A percentile compares a stretch with the other conserved stretches of the same genome.
These are phyloP conservation scores for Gymnosoma rotundatum DNA, from an alignment of 2,888 invertebrate genomes.

Conservation along the genomic window DNA sequence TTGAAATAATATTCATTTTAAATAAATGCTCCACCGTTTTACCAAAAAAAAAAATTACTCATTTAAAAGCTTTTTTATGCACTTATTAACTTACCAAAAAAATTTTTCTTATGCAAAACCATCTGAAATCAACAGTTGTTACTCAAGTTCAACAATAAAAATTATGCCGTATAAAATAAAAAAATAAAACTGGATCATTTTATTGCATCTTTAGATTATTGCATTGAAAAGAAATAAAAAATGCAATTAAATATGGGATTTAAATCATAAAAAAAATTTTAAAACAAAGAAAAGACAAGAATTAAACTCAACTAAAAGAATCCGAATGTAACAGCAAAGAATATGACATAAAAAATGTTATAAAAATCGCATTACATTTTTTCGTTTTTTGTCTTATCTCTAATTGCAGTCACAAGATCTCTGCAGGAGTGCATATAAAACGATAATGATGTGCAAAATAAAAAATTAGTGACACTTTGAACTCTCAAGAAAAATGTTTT, in stretches of 20 bases:
- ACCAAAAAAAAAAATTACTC: neutral
- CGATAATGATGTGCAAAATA: slow-evolving; percentile 14
- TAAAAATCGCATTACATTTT: slow-evolving; percentile 50
- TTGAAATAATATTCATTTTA: neutral
- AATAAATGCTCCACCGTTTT: neutral
- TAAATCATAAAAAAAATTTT: slow-evolving; percentile 45
- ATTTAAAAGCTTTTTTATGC: neutral
- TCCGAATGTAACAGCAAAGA: neutral
- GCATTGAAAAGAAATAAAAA: slow-evolving; percentile 37
- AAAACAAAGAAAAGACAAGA: slow-evolving; percentile 11
- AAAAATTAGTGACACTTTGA: slow-evolving; percentile 43
- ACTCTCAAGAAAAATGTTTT: slow-evolving; percentile 51
- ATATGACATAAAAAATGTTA: slow-evolving; percentile 40
- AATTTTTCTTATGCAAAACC: too few relatives aligned
- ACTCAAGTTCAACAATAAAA: neutral
- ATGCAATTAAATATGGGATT: slow-evolving; percentile 55
- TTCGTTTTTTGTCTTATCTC: neutral
- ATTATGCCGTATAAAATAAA: neutral
- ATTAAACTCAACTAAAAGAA: neutral
- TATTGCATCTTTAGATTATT: slow-evolving; percentile 55
- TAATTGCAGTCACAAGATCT: neutral
- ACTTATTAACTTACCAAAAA: neutral
- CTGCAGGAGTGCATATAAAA: slow-evolving; percentile 51
- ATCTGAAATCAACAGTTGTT: too few relatives aligned
- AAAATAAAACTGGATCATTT: slow-evolving; percentile 31